Base-by-base conservation (phyloP, 2,797 vertebrate genomes). In the Coilia nasus region DNA sequence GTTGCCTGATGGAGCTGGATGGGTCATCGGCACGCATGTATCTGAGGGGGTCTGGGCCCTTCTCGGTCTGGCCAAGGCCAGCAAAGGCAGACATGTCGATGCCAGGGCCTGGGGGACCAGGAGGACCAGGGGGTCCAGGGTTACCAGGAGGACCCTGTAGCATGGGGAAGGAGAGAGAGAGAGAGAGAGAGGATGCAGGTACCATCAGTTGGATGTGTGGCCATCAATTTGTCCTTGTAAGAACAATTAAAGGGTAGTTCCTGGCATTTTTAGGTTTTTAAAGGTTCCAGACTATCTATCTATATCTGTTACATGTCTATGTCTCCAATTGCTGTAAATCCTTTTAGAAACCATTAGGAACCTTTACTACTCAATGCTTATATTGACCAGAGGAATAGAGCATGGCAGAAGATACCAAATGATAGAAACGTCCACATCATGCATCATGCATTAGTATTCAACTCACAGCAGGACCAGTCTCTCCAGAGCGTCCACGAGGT, bases 1-100 rank as follows among this genome's bases (percentile, higher is more conserved):
- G 98, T 50, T 97, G 96, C 87, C 97, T 94, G 90, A 97, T 92
- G 83, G 94, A 93, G 14, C 94, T 94, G 0, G 95, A 96, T 0
- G 98, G 97, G 94, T 99, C 96, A 0, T 99, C 98, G 0, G 97
- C 97, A 89, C 98, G 94, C 97, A 99, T 98, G 96, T 99, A 99
- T 86, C 98, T 97, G 89, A 98, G 89, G 67, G 98, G 98, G 90
- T 99, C 98, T 0, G 98, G 95, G 59, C 96, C 97, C 91, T 99
- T 99, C 94, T 99, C 98, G 0, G 94, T 88, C 90, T 96, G 96
- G 44, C 96, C 95, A 85, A 99, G 90, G 56, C 97, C 97, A 0
- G 98, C 98, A 0, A 99, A 99, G 9, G 98, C 98, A 0, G 98
- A 99, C 97, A 99, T 97, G 93, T 99, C 98, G 2, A 99, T 99